Base-by-base conservation (phyloP, 2,113 vertebrate species). In the Panthera tigris region DNA sequence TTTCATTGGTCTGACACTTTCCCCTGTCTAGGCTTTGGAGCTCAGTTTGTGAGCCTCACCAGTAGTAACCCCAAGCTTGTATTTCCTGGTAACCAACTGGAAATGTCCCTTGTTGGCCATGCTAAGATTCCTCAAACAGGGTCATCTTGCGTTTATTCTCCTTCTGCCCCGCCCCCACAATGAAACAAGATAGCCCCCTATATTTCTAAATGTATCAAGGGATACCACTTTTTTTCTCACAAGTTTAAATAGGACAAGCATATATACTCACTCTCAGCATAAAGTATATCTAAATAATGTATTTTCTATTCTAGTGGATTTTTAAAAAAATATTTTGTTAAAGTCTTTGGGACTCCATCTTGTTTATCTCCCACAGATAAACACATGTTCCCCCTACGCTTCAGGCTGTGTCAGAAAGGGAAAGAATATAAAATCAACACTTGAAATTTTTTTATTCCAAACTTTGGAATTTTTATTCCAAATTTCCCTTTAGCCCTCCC, bases 211-310 rank as follows among this genome's bases (percentile, higher is more conserved):
- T 98, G 98, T 98, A 98, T 98, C 98, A 98, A 98, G 98, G 97
- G 96, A 98, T 99, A 99, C 98, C 76, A 84, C 97, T 98, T 98
- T 98, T 98, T 98, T 98, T 98, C 98, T 98, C 98, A 98, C 94
- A 95, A 98, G 96, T 99, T 99, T 99, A 99, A 99, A 99, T 98
- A 99, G 98, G 98, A 99, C 98, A 99, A 99, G 98, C 98, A 99
- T 98, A 99, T 99, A 99, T 98, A 99, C 98, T 99, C 98, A 99
- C 97, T 99, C 98, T 99, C 98, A 98, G 98, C 98, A 99, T 99
- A 99, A 99, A 99, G 98, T 98, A 98, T 99, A 99, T 98, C 99
- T 99, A 99, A 99, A 99, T 99, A 99, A 99, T 98, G 99, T 98
- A 99, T 98, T 98, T 98, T 98, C 98, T 99, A 99, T 98, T 98